A percentile compares a stretch with the other conserved stretches of the same genome.
Evolutionary conservation across 1,140 invertebrate genomes (phyloP).

Genomic region (Drosophila arizonae): DNA sequence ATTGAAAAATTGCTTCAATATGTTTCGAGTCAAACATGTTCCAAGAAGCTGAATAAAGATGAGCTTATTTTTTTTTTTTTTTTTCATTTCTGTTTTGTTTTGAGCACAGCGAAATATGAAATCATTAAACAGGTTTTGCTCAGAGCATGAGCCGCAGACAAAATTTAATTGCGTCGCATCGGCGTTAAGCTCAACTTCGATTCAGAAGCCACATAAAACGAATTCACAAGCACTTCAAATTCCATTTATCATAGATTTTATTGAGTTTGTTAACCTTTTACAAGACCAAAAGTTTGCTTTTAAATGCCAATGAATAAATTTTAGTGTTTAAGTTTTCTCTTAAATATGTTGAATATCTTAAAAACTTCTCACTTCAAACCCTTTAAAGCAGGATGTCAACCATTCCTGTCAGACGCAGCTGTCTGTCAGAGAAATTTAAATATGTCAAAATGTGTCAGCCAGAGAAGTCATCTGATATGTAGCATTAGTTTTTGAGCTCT

Average conservation of each 20-base stretch:
- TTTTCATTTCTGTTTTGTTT: no score
- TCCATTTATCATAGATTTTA: not conserved
- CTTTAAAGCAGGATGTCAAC: not conserved
- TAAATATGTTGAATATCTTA: not conserved
- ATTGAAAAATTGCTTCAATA: not conserved
- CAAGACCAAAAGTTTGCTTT: not conserved
- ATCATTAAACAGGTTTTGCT: slow-evolving; percentile 8
- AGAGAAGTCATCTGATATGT: not conserved
- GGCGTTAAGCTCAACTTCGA: not conserved
- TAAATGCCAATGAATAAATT: slow-evolving; percentile 4
- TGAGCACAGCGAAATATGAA: not conserved
- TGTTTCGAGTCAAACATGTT: slow-evolving; percentile 1
- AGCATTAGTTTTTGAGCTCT: slow-evolving; percentile 17
- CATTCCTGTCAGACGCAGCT: not conserved
- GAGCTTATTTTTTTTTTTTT: slow-evolving; percentile 1
- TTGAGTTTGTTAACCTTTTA: slow-evolving; percentile 2
- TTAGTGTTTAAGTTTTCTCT: not conserved
- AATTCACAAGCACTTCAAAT: slow-evolving; percentile 2
- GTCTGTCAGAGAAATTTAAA: not conserved
- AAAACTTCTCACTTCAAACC: not conserved
- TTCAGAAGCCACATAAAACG: not conserved
- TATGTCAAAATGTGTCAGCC: not conserved
- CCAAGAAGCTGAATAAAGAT: slow-evolving; percentile 7
- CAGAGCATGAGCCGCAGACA: not conserved
- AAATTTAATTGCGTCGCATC: not conserved